Conservation (phyloP, 1,140 invertebrate species). For the Eumaeus atala region DNA sequence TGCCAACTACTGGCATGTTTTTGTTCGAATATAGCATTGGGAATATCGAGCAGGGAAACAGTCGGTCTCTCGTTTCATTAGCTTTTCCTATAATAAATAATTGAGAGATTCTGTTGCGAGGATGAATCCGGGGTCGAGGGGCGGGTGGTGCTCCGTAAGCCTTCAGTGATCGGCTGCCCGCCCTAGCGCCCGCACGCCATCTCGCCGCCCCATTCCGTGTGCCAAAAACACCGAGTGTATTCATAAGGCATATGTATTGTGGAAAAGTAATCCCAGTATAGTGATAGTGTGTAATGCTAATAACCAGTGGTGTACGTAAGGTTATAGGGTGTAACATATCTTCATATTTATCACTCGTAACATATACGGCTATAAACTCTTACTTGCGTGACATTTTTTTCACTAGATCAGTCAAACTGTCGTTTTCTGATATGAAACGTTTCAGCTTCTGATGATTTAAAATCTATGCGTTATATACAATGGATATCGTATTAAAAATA, state of each 20-base stretch:
- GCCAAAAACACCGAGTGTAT: conserved; percentile 34
- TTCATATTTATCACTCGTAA: neutral
- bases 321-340: neutral
- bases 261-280: neutral
- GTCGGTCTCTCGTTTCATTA: conserved; percentile 62
- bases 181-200: conserved; percentile 45
- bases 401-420: conserved; percentile 7
- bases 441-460: neutral
- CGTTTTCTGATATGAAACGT: neutral
- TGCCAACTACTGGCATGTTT: neutral
- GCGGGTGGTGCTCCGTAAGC: conserved; percentile 40
- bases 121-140: conserved; percentile 32
- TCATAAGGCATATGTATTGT: conserved; percentile 31
- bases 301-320: neutral
- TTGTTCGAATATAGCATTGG: conserved; percentile 31
- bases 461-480: neutral
- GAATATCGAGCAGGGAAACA: conserved; percentile 39
- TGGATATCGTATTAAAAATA: conserved; percentile 2
- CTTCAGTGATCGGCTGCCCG: conserved; percentile 58
- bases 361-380: neutral
- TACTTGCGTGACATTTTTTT: neutral
- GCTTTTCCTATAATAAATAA: conserved; percentile 68
- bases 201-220: conserved; percentile 20
- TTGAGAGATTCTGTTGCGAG: conserved; percentile 61
- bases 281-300: conserved; percentile 1